Percentiles rank a stretch among this genome's conserved stretches.
These are phyloP conservation scores for Morpho achilles DNA, from an alignment of 2,888 invertebrate species.

Conservation along the genomic window DNA sequence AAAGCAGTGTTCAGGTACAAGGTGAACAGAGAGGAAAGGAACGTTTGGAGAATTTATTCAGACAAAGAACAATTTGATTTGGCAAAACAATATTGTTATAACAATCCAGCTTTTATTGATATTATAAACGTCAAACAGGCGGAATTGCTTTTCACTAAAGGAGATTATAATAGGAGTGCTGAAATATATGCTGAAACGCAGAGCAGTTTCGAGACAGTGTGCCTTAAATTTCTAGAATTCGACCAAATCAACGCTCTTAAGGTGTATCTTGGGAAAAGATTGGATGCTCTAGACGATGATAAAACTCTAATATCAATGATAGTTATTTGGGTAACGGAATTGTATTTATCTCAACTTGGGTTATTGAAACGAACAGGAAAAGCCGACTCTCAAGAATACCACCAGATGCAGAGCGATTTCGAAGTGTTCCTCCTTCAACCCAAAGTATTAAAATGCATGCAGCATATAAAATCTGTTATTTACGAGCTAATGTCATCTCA, in stretches of 20 bases:
- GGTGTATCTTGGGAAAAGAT: constrained; percentile 90
- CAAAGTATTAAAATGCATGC: constrained; percentile 88
- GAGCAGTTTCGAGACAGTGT: constrained; percentile 95
- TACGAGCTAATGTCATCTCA: constrained; percentile 96
- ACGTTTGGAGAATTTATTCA: constrained; percentile 93
- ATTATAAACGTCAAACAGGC: constrained; percentile 93
- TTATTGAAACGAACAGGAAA: constrained; percentile 76
- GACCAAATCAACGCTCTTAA: constrained; percentile 92
- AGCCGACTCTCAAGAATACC: constrained; percentile 70
- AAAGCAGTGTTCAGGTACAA: constrained; percentile 91
- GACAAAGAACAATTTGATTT: constrained; percentile 91
- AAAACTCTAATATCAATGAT: constrained; percentile 95
- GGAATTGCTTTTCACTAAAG: constrained; percentile 88
- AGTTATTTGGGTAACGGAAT: constrained; percentile 95
- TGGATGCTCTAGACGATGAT: constrained; percentile 86
- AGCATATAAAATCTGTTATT: constrained; percentile 89
- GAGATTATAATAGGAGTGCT: constrained; percentile 90
- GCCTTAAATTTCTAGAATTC: constrained; percentile 92
- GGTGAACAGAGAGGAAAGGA: constrained; percentile 89
- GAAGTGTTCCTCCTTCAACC: constrained; percentile 86
- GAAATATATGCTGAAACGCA: constrained; percentile 93
- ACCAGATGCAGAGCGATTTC: constrained; percentile 85
- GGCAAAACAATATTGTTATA: constrained; percentile 90
- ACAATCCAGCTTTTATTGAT: constrained; percentile 89
- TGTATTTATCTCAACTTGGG: constrained; percentile 94